phyloP scores from a whole-genome alignment of 2,113 vertebrate species.

The Mustela nigripes region DNA sequence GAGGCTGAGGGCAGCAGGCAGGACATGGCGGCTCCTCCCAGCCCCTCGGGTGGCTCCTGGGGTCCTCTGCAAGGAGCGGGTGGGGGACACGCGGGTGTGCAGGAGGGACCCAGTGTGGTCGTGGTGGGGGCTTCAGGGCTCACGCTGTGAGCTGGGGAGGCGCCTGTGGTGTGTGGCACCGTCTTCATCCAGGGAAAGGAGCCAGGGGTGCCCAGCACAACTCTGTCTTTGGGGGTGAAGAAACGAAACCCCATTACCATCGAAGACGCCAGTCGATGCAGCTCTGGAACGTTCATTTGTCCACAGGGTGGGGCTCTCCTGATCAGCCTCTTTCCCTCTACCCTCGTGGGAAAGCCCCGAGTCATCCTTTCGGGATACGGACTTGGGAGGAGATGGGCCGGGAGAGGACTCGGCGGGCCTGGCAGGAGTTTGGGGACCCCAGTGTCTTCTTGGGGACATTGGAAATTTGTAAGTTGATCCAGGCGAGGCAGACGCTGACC shows the following conservation, averaged over 20 bases:
- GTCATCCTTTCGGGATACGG: neutral
- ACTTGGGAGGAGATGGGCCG: neutral
- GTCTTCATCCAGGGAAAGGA: neutral
- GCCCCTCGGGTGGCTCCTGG: neutral
- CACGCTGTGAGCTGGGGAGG: neutral
- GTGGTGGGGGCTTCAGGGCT: neutral
- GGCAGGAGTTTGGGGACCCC: neutral
- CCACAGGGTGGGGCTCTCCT: neutral
- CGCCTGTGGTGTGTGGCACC: neutral
- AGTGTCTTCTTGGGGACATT: neutral
- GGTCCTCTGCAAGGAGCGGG: rapidly evolving
- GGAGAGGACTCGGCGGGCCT: neutral
- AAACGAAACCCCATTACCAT: neutral
- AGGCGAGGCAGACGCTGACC: neutral
- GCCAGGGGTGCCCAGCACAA: neutral
- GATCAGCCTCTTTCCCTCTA: neutral
- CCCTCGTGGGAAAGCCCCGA: neutral
- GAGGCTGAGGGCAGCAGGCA: neutral
- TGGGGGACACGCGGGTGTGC: rapidly evolving
- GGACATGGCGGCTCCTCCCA: neutral
- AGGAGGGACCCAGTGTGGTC: neutral
- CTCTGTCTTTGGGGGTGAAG: neutral
- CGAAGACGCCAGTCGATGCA: rapidly evolving
- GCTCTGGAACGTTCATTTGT: too few relatives aligned
- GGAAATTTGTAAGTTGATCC: neutral